A percentile compares a stretch with the other conserved stretches of the same genome.
phyloP scores from a whole-genome alignment of 2,888 invertebrate species.

The Oligia latruncula region DNA sequence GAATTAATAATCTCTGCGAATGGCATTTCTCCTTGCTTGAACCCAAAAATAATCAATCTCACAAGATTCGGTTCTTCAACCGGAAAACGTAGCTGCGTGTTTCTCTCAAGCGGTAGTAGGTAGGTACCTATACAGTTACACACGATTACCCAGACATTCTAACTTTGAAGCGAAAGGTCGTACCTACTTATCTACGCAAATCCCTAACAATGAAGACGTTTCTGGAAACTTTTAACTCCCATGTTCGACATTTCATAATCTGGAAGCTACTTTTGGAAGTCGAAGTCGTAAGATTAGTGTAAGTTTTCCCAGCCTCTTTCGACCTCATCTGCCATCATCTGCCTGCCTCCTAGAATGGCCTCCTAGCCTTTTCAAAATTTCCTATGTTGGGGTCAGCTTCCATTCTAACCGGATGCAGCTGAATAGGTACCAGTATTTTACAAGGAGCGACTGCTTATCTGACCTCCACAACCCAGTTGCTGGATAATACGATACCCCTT shows the following conservation, averaged over 20 bases:
- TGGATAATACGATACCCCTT: too few species aligned
- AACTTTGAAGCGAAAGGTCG: constrained; percentile 13
- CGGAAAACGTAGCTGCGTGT: background rate
- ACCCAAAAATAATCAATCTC: background rate
- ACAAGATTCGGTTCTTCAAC: too few species aligned
- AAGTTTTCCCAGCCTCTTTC: constrained; percentile 19
- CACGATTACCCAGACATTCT: background rate
- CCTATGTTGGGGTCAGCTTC: too few species aligned
- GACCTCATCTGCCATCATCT: background rate
- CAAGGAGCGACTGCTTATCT: too few species aligned
- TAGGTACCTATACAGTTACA: background rate
- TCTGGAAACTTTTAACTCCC: constrained; percentile 22
- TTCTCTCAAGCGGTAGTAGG: background rate
- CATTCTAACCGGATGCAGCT: too few species aligned
- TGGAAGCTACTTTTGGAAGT: constrained; percentile 38
- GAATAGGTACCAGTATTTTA: too few species aligned
- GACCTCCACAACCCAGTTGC: too few species aligned
- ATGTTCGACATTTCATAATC: constrained; percentile 32
- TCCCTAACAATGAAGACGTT: constrained; percentile 17
- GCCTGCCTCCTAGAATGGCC: too few species aligned
- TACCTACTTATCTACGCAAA: constrained; percentile 15
- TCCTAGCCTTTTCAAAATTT: too few species aligned
- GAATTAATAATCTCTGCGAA: background rate
- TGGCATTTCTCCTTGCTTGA: background rate
- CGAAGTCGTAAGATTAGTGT: constrained; percentile 36